These are phyloP conservation scores for Onychomys torridus DNA, from an alignment of 2,797 vertebrate species.

Conservation along the genomic window DNA sequence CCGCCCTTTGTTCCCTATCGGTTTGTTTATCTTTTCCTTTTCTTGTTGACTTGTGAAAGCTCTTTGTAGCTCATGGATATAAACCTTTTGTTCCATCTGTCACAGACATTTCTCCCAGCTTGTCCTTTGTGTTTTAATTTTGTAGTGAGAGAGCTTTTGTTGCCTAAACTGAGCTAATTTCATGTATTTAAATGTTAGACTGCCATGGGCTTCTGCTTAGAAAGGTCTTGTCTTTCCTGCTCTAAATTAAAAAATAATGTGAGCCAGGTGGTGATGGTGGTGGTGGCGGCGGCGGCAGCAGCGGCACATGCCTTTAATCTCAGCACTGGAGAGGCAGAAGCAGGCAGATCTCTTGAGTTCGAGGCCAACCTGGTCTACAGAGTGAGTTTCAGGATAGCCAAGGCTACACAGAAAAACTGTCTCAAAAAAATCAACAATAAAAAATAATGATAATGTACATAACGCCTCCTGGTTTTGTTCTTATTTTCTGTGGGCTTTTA, in stretches of 20 bases:
- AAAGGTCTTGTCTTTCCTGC: slow-evolving; percentile 16
- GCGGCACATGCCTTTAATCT: background rate
- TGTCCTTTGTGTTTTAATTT: slow-evolving; percentile 51
- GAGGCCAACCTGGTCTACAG: background rate
- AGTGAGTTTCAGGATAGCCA: background rate
- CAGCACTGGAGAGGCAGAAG: background rate
- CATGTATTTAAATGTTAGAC: background rate
- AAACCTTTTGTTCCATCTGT: slow-evolving; percentile 60
- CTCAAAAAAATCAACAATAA: background rate
- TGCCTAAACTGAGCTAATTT: slow-evolving; percentile 26
- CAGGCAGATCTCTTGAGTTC: background rate
- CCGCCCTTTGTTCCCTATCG: background rate
- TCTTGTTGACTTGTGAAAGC: slow-evolving; percentile 49
- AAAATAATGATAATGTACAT: background rate
- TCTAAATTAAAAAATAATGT: background rate
- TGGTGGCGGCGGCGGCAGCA: no score
- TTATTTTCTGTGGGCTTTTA: background rate
- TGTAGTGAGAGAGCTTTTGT: slow-evolving; percentile 17
- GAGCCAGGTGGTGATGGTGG: background rate
- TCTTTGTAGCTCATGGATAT: slow-evolving; percentile 62
- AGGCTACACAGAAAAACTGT: background rate
- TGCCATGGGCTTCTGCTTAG: slow-evolving; percentile 34
- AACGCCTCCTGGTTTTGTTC: background rate
- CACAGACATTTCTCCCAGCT: slow-evolving; percentile 38
- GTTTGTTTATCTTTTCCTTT: slow-evolving; percentile 11